A percentile compares a stretch with the other conserved stretches of the same genome.
Conservation (phyloP, 1,140 invertebrate species). For the Anagrus nilaparvatae region DNA sequence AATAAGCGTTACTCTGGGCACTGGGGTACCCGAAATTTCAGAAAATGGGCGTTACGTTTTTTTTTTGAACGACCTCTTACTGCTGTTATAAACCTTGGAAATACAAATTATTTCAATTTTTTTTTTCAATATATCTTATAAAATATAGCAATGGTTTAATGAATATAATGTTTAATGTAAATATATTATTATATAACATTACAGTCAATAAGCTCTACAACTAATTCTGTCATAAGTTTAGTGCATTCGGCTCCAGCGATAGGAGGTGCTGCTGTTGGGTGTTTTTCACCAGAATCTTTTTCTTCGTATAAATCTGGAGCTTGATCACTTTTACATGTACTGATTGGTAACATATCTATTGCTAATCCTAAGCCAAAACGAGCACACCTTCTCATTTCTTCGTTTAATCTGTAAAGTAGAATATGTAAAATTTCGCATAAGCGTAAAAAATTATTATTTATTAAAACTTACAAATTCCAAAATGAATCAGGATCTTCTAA, state of each 20-base stretch:
- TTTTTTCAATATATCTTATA: too few species aligned
- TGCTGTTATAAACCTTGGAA: too few species aligned
- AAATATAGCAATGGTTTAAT: too few species aligned
- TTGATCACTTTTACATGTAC: slow-evolving; percentile 57
- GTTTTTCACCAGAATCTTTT: slow-evolving; percentile 24
- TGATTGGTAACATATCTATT: slow-evolving; percentile 60
- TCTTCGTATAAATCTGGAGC: slow-evolving; percentile 58
- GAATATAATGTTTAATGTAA: too few species aligned
- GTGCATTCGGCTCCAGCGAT: slow-evolving; percentile 33
- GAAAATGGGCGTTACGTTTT: too few species aligned
- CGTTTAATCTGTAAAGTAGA: slow-evolving; percentile 39
- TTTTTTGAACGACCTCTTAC: too few species aligned
- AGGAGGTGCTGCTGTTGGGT: slow-evolving; percentile 25
- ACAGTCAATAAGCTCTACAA: slow-evolving; percentile 35
- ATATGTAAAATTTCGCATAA: background rate
- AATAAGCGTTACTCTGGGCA: too few species aligned
- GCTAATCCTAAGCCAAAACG: slow-evolving; percentile 57
- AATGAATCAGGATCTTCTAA: slow-evolving; percentile 38
- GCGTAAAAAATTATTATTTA: background rate
- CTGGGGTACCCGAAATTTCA: too few species aligned
- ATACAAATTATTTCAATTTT: too few species aligned
- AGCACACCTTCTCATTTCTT: slow-evolving; percentile 53
- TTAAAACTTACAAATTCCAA: slow-evolving; percentile 46
- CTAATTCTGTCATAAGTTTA: slow-evolving; percentile 38
- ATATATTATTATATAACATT: slow-evolving; percentile 31